These are phyloP conservation scores for Urosaurus nigricauda DNA, from an alignment of 2,797 vertebrate genomes.

Conservation along the genomic window DNA sequence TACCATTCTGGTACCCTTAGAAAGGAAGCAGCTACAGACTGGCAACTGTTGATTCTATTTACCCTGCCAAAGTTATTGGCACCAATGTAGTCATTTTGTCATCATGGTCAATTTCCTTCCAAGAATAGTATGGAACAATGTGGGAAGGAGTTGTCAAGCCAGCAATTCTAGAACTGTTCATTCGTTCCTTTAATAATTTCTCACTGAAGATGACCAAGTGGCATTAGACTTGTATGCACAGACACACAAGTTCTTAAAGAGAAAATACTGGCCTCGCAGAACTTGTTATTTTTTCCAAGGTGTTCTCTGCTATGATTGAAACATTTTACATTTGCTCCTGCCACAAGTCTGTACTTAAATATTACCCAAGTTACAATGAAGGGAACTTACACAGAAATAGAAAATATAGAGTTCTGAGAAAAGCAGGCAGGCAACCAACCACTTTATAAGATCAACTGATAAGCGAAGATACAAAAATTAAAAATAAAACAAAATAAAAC, in stretches of 20 bases:
- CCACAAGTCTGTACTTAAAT: constrained; percentile 21
- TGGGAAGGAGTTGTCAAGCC: not conserved
- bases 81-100: not conserved
- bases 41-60: not conserved
- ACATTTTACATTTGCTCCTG: constrained; percentile 35
- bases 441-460: not conserved
- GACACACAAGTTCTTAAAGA: not conserved
- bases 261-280: not conserved
- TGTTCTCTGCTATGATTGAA: not conserved
- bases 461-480: not conserved
- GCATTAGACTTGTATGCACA: constrained; percentile 17
- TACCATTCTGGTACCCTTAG: too few relatives aligned
- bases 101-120: not conserved
- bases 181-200: not conserved
- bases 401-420: not conserved
- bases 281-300: not conserved
- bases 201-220: not conserved
- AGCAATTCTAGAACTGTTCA: not conserved
- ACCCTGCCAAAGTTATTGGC: not conserved
- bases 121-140: not conserved
- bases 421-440: not conserved
- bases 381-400: not conserved
- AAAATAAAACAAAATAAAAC: not conserved
- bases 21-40: not conserved
- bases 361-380: not conserved